Evolutionary conservation across 2,113 vertebrate species (phyloP).

Genomic region (Prinia subflava): DNA sequence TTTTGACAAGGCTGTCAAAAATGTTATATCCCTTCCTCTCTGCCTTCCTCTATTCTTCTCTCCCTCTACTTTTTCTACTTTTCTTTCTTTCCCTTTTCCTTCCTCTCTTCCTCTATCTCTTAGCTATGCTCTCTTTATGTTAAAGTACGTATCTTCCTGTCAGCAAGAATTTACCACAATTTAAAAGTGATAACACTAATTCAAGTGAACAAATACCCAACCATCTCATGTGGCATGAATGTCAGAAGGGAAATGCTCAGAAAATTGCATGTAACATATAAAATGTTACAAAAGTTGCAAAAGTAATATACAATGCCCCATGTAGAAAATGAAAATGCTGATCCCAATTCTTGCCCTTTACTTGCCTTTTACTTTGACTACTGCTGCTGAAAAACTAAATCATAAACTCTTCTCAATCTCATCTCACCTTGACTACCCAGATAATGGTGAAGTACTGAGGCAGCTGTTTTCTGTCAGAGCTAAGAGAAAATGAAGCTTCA

Average conservation of each 20-base stretch:
- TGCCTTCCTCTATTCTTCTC: background rate
- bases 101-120: background rate
- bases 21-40: background rate
- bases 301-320: conserved; percentile 3
- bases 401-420: background rate
- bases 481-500: background rate
- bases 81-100: background rate
- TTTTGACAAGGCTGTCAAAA: background rate
- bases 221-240: background rate
- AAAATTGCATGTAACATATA: conserved; percentile 21
- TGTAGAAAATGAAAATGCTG: conserved; percentile 32
- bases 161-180: background rate
- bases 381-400: background rate
- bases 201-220: background rate
- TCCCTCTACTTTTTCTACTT: background rate
- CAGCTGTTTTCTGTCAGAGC: background rate
- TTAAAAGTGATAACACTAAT: background rate
- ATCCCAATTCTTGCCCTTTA: conserved; percentile 27
- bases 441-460: background rate
- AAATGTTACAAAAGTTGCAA: background rate
- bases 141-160: background rate
- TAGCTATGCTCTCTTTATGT: background rate
- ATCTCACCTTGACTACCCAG: background rate
- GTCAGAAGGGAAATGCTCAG: background rate
- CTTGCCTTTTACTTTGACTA: conserved; percentile 26